A percentile compares a stretch with the other conserved stretches of the same genome.
phyloP scores from a whole-genome alignment of 2,888 invertebrate genomes.

The Lingula anatina region DNA sequence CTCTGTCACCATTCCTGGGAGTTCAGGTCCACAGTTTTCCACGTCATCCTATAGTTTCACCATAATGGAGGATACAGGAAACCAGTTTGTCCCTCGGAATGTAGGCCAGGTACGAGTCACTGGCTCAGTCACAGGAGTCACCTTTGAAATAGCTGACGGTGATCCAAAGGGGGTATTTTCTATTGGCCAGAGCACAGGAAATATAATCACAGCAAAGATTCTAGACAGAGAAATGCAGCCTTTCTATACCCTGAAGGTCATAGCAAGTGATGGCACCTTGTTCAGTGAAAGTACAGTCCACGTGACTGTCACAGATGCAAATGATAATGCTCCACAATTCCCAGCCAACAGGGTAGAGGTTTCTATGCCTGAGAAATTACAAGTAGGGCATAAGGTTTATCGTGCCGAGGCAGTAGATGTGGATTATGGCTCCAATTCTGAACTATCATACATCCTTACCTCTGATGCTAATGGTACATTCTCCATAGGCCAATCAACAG shows the following conservation, averaged over 20 bases:
- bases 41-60: slow-evolving; percentile 69
- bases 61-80: slow-evolving; percentile 75
- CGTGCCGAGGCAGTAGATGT: slow-evolving; percentile 80
- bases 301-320: slow-evolving; percentile 77
- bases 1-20: slow-evolving; percentile 24
- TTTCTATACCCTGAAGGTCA: slow-evolving; percentile 72
- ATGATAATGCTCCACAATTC: slow-evolving; percentile 79
- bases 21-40: slow-evolving; percentile 50
- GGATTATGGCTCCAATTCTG: slow-evolving; percentile 84
- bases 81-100: slow-evolving; percentile 60
- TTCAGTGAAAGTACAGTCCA: slow-evolving; percentile 76
- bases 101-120: slow-evolving; percentile 66
- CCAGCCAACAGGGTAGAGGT: slow-evolving; percentile 55
- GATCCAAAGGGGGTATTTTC: slow-evolving; percentile 72
- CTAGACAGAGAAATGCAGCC: slow-evolving; percentile 80
- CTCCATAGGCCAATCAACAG: slow-evolving; percentile 77
- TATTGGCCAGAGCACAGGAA: slow-evolving; percentile 74
- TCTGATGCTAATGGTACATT: slow-evolving; percentile 74
- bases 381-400: slow-evolving; percentile 89
- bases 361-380: slow-evolving; percentile 78
- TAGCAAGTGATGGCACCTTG: slow-evolving; percentile 70
- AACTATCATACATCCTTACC: slow-evolving; percentile 74
- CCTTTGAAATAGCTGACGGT: slow-evolving; percentile 65
- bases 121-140: slow-evolving; percentile 11
- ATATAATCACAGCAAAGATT: slow-evolving; percentile 70